A percentile compares a stretch with the other conserved stretches of the same genome.
Evolutionary conservation across 2,113 vertebrate genomes (phyloP).

Genomic region (Hemiprocne comata): DNA sequence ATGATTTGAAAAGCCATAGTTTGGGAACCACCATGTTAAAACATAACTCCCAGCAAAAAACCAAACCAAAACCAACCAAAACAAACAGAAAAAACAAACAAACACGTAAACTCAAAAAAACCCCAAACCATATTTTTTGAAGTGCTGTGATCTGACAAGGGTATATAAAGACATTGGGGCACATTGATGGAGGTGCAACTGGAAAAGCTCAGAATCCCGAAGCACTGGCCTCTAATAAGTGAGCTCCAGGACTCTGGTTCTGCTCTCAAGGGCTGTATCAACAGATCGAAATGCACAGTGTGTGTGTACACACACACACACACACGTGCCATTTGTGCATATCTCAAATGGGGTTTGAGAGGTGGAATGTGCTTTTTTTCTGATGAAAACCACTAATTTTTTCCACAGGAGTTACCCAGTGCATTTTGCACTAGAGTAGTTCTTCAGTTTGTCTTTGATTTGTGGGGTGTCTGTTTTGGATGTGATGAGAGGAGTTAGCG

Average conservation of each 20-base stretch:
- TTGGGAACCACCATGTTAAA: not conserved
- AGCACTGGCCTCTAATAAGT: not conserved
- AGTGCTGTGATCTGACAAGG: not conserved
- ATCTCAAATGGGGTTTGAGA: constrained; percentile 3
- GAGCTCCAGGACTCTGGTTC: not conserved
- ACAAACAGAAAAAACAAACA: too few relatives aligned
- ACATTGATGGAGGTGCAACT: not conserved
- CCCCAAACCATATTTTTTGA: not conserved
- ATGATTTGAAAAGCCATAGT: not conserved
- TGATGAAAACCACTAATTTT: not conserved
- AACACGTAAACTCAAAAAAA: not conserved
- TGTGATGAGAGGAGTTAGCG: not conserved
- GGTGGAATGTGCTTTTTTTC: constrained; percentile 25
- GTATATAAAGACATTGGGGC: accelerated
- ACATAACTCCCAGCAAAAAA: not conserved
- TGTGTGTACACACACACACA: not conserved
- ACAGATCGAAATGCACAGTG: not conserved
- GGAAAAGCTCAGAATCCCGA: not conserved
- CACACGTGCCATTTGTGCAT: not conserved
- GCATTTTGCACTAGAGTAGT: not conserved
- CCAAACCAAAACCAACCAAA: too few relatives aligned
- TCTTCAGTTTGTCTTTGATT: constrained; percentile 2
- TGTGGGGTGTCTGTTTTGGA: not conserved
- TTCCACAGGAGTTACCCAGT: not conserved
- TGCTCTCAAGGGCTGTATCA: not conserved